These are phyloP conservation scores for Artibeus lituratus DNA, from an alignment of 2,797 vertebrate genomes.

Conservation along the genomic window DNA sequence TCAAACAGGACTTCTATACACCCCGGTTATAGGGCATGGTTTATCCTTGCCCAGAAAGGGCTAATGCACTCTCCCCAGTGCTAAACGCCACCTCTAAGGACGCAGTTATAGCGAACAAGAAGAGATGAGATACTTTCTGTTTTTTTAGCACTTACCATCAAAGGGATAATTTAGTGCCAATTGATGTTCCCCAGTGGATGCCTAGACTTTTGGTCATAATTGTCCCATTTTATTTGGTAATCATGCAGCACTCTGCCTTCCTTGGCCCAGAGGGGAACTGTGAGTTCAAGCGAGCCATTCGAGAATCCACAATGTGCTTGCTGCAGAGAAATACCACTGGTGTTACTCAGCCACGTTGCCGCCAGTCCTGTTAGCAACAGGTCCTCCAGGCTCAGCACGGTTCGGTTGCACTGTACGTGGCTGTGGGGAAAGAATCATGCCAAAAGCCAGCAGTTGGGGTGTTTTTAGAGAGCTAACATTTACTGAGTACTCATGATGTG, in stretches of 20 bases:
- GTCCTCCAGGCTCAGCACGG: background rate
- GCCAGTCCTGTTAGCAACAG: background rate
- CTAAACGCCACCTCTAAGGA: background rate
- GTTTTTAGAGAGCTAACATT: background rate
- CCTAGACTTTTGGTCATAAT: background rate
- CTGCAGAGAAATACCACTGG: background rate
- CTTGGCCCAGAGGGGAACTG: background rate
- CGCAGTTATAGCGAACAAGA: background rate
- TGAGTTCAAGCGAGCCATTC: background rate
- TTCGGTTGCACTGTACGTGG: background rate
- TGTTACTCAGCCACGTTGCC: background rate
- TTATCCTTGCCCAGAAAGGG: background rate
- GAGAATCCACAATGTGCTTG: background rate
- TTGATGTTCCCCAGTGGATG: background rate
- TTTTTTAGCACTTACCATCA: conserved; percentile 5
- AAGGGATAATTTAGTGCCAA: background rate
- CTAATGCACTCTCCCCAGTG: background rate
- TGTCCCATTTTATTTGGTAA: background rate
- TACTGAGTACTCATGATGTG: background rate
- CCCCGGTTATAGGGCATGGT: background rate
- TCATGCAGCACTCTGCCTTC: background rate
- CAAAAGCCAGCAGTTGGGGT: background rate
- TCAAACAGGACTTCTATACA: background rate
- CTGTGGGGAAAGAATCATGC: background rate
- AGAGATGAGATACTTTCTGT: background rate